These are phyloP conservation scores for Yoshiicerus persimilis DNA, from an alignment of 1,140 invertebrate species.

Conservation along the genomic window DNA sequence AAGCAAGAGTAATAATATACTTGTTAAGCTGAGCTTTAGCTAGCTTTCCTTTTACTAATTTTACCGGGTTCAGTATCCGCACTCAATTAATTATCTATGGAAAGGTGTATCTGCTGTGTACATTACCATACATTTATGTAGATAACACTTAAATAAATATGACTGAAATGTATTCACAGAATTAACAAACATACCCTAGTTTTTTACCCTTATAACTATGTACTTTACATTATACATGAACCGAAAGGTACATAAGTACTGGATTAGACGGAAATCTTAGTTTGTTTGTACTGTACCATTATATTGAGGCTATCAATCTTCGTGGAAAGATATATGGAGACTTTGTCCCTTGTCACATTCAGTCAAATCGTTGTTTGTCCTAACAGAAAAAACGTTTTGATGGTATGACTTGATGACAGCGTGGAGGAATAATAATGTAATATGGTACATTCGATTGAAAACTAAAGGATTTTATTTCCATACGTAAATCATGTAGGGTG, in stretches of 20 bases:
- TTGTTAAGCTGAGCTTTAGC: background rate
- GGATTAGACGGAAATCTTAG: background rate
- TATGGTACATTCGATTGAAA: background rate
- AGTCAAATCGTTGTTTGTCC: background rate
- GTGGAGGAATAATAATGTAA: too few species aligned
- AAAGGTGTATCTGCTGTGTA: background rate
- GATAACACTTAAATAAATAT: background rate
- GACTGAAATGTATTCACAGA: background rate
- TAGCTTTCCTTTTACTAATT: background rate
- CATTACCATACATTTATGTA: background rate
- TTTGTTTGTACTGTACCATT: background rate
- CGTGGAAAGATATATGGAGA: background rate
- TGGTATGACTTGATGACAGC: background rate
- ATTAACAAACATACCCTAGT: background rate
- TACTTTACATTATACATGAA: background rate
- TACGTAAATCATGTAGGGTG: too few species aligned
- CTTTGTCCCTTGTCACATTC: background rate
- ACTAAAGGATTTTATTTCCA: background rate
- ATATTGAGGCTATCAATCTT: background rate
- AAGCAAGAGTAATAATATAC: too few species aligned
- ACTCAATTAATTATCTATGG: background rate
- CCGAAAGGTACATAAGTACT: background rate
- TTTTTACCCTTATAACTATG: background rate
- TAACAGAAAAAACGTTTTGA: background rate
- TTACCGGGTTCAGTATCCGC: background rate